Evolutionary conservation across 2,113 vertebrate species (phyloP).

Genomic region (Phoenicopterus ruber): DNA sequence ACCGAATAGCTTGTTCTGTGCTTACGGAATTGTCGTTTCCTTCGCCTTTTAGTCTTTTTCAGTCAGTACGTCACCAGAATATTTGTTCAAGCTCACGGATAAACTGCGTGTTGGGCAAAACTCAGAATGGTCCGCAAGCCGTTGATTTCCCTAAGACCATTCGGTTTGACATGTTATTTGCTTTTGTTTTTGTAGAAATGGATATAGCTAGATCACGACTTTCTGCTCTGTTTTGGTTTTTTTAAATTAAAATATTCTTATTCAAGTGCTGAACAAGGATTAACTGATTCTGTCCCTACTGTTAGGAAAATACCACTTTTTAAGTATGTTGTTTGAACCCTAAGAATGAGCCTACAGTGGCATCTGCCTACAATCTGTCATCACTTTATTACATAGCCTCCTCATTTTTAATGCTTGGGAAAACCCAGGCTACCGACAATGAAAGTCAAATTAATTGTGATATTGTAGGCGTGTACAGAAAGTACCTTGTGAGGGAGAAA

Average conservation of each 20-base stretch:
- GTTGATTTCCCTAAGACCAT: not conserved
- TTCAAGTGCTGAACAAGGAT: not conserved
- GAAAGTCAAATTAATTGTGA: not conserved
- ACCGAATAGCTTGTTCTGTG: not conserved
- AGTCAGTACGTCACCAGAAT: not conserved
- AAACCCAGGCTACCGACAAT: not conserved
- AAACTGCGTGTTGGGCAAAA: not conserved
- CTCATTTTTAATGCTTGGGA: not conserved
- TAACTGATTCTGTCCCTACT: not conserved
- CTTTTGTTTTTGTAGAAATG: not conserved
- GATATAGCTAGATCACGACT: not conserved
- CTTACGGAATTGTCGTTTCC: not conserved
- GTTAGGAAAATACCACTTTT: not conserved
- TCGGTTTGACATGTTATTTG: accelerated
- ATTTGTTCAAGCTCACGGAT: not conserved
- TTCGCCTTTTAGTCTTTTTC: not conserved
- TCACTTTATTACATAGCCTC: not conserved
- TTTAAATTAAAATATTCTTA: not conserved
- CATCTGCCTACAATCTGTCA: not conserved
- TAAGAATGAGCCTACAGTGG: not conserved
- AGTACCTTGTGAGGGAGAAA: not conserved
- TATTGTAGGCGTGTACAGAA: not conserved
- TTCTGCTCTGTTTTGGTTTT: not conserved
- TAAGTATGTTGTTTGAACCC: not conserved
- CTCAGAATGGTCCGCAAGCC: accelerated